phyloP scores from a whole-genome alignment of 2,113 vertebrate genomes.

The Mesitornis unicolor region DNA sequence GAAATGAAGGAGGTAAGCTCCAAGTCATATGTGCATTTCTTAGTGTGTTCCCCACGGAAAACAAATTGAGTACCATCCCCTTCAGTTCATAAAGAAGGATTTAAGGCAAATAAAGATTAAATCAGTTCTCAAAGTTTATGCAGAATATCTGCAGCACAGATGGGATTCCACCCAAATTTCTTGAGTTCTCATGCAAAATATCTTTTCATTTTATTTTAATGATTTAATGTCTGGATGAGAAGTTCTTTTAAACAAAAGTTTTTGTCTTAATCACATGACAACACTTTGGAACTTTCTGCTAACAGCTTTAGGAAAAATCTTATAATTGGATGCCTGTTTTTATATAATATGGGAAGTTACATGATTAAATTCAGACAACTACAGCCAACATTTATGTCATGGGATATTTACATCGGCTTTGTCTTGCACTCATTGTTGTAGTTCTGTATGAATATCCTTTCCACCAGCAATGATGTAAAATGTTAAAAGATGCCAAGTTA shows the following conservation, averaged over 20 bases:
- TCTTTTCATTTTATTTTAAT: neutral
- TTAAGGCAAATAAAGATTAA: slow-evolving; percentile 7
- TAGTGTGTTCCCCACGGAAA: neutral
- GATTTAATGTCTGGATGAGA: slow-evolving; percentile 20
- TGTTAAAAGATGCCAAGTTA: slow-evolving; percentile 50
- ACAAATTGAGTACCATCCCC: neutral
- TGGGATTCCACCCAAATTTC: neutral
- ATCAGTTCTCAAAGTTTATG: neutral
- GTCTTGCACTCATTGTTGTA: slow-evolving; percentile 47
- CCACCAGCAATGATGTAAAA: slow-evolving; percentile 50
- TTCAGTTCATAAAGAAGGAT: neutral
- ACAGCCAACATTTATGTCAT: slow-evolving; percentile 40
- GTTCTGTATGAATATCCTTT: slow-evolving; percentile 1
- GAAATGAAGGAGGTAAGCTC: neutral
- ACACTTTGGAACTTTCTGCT: neutral
- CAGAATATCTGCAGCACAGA: neutral
- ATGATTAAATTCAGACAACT: slow-evolving; percentile 11
- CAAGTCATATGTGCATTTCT: neutral
- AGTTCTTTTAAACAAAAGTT: neutral
- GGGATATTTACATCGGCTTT: slow-evolving; percentile 22
- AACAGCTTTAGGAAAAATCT: neutral
- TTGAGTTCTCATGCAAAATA: neutral
- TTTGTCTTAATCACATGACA: neutral
- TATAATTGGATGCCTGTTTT: neutral
- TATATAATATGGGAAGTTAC: neutral